phyloP scores from a whole-genome alignment of 2,888 invertebrate species.

The Dryadula phaetusa region DNA sequence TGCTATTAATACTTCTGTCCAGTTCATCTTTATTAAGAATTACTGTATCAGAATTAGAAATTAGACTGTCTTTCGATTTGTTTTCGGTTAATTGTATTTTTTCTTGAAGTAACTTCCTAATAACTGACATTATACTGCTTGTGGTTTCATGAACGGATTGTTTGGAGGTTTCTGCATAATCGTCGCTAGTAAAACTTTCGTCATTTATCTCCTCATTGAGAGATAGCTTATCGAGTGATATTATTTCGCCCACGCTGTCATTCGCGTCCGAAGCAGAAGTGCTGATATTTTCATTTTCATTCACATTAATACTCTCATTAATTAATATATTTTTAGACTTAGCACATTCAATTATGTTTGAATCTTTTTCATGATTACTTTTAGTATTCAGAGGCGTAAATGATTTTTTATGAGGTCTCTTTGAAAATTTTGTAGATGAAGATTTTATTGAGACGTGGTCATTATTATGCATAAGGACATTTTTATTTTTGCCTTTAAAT shows the following conservation, averaged over 20 bases:
- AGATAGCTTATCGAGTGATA: neutral
- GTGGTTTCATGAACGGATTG: slow-evolving; percentile 34
- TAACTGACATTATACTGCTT: slow-evolving; percentile 45
- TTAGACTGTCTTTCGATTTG: slow-evolving; percentile 42
- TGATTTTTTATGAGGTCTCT: slow-evolving; percentile 31
- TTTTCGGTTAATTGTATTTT: slow-evolving; percentile 34
- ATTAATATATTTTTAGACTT: slow-evolving; percentile 17
- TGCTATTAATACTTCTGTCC: slow-evolving; percentile 45
- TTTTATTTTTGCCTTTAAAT: slow-evolving; percentile 56
- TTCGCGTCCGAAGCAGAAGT: neutral
- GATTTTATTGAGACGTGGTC: slow-evolving; percentile 52
- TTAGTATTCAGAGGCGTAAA: slow-evolving; percentile 6
- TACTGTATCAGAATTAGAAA: slow-evolving; percentile 53
- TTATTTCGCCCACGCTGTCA: neutral
- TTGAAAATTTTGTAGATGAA: slow-evolving; percentile 40
- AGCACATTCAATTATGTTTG: neutral
- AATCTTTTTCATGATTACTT: neutral
- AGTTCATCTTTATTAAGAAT: slow-evolving; percentile 50
- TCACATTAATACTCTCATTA: neutral
- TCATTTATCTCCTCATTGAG: neutral
- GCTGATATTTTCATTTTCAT: slow-evolving; percentile 3
- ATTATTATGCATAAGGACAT: slow-evolving; percentile 56
- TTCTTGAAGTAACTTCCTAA: slow-evolving; percentile 42
- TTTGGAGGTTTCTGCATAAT: slow-evolving; percentile 17
- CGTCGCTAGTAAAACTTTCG: slow-evolving; percentile 8